A percentile compares a stretch with the other conserved stretches of the same genome.
Conservation (phyloP, 1,140 invertebrate species). For the Drosophila pallidifrons region DNA sequence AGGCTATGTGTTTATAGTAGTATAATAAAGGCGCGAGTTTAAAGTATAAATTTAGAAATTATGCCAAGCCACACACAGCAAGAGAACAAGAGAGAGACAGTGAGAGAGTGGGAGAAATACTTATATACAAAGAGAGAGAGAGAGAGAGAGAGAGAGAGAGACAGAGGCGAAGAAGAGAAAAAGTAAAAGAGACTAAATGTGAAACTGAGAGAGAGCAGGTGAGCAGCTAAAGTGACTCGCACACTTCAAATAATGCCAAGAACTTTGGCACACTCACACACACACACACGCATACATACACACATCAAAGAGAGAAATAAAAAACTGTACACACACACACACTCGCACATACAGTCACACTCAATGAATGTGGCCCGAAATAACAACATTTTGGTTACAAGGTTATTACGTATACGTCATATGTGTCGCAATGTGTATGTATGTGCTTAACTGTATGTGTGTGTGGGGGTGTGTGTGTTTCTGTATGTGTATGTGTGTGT, state of each 20-base stretch:
- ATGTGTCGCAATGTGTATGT: slow-evolving; percentile 41
- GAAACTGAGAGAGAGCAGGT: slow-evolving; percentile 60
- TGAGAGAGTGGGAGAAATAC: slow-evolving; percentile 9
- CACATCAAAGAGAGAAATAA: slow-evolving; percentile 38
- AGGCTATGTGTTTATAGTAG: slow-evolving; percentile 24
- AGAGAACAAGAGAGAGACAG: slow-evolving; percentile 29
- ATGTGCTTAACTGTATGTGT: slow-evolving; percentile 27
- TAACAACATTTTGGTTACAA: slow-evolving; percentile 83
- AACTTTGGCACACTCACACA: slow-evolving; percentile 59
- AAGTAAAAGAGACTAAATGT: slow-evolving; percentile 11
- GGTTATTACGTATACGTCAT: slow-evolving; percentile 79
- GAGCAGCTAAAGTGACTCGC: slow-evolving; percentile 53
- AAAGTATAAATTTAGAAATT: slow-evolving; percentile 74
- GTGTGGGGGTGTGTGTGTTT: slow-evolving; percentile 39
- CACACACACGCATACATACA: slow-evolving; percentile 40
- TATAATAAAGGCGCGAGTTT: slow-evolving; percentile 39
- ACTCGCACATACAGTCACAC: slow-evolving; percentile 40
- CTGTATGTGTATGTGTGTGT: slow-evolving; percentile 11
- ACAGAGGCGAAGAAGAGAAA: slow-evolving; percentile 8
- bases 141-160: slow-evolving; percentile 9
- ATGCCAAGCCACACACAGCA: slow-evolving; percentile 65
- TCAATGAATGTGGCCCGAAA: slow-evolving; percentile 63
- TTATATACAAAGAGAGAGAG: slow-evolving; percentile 5
- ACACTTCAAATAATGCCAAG: slow-evolving; percentile 79
- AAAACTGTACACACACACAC: slow-evolving; percentile 35